Evolutionary conservation across 2,888 invertebrate species (phyloP).

Genomic region (Neoitamus cyanurus): DNA sequence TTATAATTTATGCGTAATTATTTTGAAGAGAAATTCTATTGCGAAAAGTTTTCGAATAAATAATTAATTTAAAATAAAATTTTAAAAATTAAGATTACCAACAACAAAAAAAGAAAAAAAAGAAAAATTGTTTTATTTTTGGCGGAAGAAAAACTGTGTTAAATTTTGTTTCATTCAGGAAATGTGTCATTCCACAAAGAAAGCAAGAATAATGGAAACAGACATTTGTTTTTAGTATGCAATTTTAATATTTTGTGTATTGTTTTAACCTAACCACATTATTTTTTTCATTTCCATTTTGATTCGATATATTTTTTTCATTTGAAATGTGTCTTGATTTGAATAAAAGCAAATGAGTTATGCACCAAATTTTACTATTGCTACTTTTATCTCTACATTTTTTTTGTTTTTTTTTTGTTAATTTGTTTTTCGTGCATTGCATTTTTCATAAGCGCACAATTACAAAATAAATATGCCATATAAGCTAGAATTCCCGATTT

Average conservation of each 20-base stretch:
- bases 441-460: not conserved
- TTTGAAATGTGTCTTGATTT: not conserved
- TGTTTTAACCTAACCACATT: not conserved
- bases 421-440: not conserved
- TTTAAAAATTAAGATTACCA: not conserved
- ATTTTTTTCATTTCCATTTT: not conserved
- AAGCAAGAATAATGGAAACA: conserved; percentile 64
- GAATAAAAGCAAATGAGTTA: conserved; percentile 1
- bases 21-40: not conserved
- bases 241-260: not conserved
- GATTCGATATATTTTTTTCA: not conserved
- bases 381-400: conserved; percentile 50
- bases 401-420: conserved; percentile 25
- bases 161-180: conserved; percentile 73
- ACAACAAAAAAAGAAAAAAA: no score
- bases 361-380: not conserved
- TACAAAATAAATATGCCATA: not conserved
- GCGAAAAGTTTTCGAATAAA: not conserved
- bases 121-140: not conserved
- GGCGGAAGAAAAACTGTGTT: not conserved
- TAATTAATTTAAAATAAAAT: not conserved
- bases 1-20: not conserved
- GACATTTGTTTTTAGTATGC: not conserved
- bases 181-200: conserved; percentile 85
- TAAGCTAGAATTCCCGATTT: not conserved